Evolutionary conservation across 2,797 vertebrate species (phyloP).

Genomic region (Karalla daura): DNA sequence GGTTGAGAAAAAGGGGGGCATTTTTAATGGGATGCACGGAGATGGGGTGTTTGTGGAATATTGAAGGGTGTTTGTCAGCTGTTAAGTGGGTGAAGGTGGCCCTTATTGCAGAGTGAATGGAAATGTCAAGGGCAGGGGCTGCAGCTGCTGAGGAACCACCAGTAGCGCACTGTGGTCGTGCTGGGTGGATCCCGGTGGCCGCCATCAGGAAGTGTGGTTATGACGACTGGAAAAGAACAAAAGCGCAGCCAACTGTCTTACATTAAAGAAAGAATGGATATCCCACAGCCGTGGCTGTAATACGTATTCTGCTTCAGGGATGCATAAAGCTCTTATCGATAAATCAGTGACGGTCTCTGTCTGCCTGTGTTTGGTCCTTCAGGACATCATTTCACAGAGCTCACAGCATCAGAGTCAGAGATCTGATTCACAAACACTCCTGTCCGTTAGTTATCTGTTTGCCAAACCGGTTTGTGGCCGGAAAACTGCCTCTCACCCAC

Average conservation of each 20-base stretch:
- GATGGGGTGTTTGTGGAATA: conserved; percentile 32
- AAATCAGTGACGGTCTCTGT: not conserved
- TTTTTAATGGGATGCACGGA: conserved; percentile 46
- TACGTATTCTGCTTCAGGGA: too few species aligned
- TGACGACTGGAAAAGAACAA: not conserved
- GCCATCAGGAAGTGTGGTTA: conserved; percentile 7
- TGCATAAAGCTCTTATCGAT: not conserved
- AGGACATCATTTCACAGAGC: not conserved
- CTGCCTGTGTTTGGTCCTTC: not conserved
- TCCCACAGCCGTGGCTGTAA: too few species aligned
- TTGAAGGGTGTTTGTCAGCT: conserved; percentile 34
- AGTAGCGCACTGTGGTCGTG: conserved; percentile 1
- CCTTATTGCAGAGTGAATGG: conserved; percentile 22
- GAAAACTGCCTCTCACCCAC: conserved; percentile 28
- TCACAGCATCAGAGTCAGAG: not conserved
- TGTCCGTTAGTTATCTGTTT: conserved; percentile 11
- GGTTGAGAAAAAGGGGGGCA: conserved; percentile 20
- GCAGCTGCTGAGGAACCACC: not conserved
- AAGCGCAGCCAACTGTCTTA: not conserved
- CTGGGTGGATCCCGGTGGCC: not conserved
- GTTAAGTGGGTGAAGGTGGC: conserved; percentile 18
- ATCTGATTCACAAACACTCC: not conserved
- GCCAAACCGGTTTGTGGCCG: conserved; percentile 3
- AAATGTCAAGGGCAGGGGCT: conserved; percentile 14
- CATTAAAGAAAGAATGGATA: too few species aligned